These are phyloP conservation scores for Parnassius smintheus DNA, from an alignment of 2,888 invertebrate genomes.

Conservation along the genomic window DNA sequence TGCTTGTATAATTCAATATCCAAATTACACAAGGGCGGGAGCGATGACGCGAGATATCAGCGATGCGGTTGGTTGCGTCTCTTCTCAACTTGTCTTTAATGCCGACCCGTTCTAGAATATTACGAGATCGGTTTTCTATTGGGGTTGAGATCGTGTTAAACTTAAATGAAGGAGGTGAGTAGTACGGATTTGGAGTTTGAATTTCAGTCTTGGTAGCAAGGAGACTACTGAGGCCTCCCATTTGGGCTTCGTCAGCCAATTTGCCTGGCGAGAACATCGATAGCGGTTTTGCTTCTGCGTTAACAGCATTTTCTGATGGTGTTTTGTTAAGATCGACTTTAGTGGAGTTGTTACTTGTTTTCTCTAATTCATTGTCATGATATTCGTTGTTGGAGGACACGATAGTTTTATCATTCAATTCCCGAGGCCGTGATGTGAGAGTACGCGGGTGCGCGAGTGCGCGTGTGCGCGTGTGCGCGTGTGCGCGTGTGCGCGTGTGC, in stretches of 20 bases:
- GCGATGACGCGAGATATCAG: no score
- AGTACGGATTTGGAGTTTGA: conserved; percentile 68
- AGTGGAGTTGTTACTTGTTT: conserved; percentile 73
- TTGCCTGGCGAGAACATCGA: conserved; percentile 87
- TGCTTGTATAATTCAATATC: no score
- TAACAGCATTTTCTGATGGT: conserved; percentile 45
- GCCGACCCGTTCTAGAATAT: conserved; percentile 48
- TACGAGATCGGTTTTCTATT: conserved; percentile 67
- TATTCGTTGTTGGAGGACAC: conserved; percentile 54
- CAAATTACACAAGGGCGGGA: no score
- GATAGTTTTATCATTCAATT: conserved; percentile 50
- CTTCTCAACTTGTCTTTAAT: conserved; percentile 40
- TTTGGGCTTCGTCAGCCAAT: conserved; percentile 93
- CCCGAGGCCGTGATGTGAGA: conserved; percentile 83
- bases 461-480: no score
- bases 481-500: no score
- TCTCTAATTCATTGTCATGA: conserved; percentile 59
- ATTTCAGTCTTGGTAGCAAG: conserved; percentile 79
- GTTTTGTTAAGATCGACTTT: conserved; percentile 72
- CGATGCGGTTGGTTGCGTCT: no score
- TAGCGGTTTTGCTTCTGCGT: conserved; percentile 53
- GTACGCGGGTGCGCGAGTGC: no score
- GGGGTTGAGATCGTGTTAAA: conserved; percentile 68
- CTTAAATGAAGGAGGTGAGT: conserved; percentile 68
- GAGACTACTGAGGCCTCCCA: conserved; percentile 92